Base-by-base conservation (phyloP, 2,113 vertebrate species). In the Leptodactylus fuscus region DNA sequence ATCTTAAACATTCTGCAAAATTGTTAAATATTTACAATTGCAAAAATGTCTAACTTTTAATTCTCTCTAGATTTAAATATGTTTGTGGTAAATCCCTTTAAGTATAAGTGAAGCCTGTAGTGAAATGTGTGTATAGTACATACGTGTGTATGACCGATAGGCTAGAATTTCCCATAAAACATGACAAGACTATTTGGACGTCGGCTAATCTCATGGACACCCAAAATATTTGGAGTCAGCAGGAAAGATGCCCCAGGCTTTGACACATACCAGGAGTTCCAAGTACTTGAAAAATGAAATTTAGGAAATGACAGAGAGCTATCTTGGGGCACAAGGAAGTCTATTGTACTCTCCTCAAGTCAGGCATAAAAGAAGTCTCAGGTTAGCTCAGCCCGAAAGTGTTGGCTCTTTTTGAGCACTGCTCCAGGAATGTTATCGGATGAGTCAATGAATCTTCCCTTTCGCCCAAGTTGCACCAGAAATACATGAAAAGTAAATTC, bases 281-380 rank as follows among this genome's bases (percentile, higher is more conserved):
- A 85, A 36, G 44, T 38, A 67, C 36, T 34, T 76, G 38, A 77
- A 53, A 85, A 85, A 79, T 49, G 8, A 77, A 65, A 77, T 85
- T 69, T 85, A 78, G 60, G 75, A 79, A 85, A 85, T 79, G 74
- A 85, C 49, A 82, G 67, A 38, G n/a, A 69, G 60, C 55, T 85
- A 77, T 79, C 79, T 77, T 53, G 5, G 73, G 75, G 83, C 62
- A 80, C 83, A 70, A 36, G 34, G 41, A 32, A 79, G 32, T 24
- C 60, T 67, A 58, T 70, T 85, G 46, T 79, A 24, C 46, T 32
- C 18, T 49, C 29, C 34, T 79, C 38, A 85, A 51, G 53, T 83
- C 67, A 51, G 53, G 77, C 41, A 69, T 55, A 55, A 53, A 51
- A 67, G 83, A 53, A 49, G 60, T 55, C 74, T 70, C 13, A 79